Conservation (phyloP, 2,113 vertebrate genomes). For the Nibea coibor region DNA sequence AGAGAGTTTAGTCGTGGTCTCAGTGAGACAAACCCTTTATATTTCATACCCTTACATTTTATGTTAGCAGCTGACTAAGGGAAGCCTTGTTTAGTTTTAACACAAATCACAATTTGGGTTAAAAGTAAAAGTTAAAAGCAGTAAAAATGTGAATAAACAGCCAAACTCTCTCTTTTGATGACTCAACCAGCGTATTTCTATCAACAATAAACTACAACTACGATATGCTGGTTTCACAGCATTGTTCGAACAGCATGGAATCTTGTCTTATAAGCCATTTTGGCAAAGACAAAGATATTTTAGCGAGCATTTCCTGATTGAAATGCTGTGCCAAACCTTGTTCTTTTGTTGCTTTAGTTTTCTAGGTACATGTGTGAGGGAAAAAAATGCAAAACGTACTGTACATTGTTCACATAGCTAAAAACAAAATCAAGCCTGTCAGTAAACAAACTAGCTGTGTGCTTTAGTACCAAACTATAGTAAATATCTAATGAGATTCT, state of each 20-base stretch:
- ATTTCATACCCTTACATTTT: neutral
- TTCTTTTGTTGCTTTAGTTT: conserved; percentile 30
- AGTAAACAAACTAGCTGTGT: neutral
- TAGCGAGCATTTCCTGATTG: conserved; percentile 65
- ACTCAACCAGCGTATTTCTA: conserved; percentile 39
- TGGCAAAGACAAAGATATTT: conserved; percentile 61
- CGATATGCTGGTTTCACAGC: conserved; percentile 66
- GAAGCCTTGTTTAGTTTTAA: conserved; percentile 1
- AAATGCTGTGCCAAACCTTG: conserved; percentile 78
- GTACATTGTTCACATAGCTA: neutral
- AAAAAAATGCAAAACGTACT: neutral
- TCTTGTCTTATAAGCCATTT: conserved; percentile 60
- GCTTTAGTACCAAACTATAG: neutral
- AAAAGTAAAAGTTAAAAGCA: neutral
- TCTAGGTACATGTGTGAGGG: conserved; percentile 12
- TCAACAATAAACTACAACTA: conserved; percentile 34
- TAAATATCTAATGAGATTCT: neutral
- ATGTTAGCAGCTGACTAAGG: neutral
- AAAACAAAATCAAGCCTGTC: neutral
- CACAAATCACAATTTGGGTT: neutral
- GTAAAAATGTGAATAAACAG: conserved; percentile 1
- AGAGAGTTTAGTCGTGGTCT: conserved; percentile 72
- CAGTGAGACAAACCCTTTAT: neutral
- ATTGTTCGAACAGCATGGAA: conserved; percentile 79
- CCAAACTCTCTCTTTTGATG: conserved; percentile 75